These are phyloP conservation scores for Acronicta aceris DNA, from an alignment of 2,888 invertebrate species.

Conservation along the genomic window DNA sequence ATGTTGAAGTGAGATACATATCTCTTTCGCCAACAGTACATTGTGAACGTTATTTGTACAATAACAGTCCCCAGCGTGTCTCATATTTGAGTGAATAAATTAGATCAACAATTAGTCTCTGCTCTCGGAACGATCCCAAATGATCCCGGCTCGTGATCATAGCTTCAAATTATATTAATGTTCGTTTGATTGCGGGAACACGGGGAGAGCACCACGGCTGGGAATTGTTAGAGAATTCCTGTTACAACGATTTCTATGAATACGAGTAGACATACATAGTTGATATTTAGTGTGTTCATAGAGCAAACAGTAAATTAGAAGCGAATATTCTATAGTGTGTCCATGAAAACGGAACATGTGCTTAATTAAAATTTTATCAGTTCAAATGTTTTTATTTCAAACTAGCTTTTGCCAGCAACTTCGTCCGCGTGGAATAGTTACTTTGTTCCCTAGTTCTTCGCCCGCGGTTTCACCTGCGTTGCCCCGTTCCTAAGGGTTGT, in stretches of 20 bases:
- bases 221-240: conserved; percentile 28
- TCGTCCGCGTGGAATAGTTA: too few relatives aligned
- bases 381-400: too few relatives aligned
- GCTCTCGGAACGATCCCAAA: conserved; percentile 34
- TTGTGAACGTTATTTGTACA: conserved; percentile 9
- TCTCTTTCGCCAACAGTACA: background rate
- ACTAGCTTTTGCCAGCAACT: too few relatives aligned
- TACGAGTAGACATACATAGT: background rate
- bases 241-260: conserved; percentile 13
- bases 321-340: too few relatives aligned
- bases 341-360: too few relatives aligned
- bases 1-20: too few relatives aligned
- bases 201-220: conserved; percentile 24
- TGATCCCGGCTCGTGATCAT: conserved; percentile 50
- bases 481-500: too few relatives aligned
- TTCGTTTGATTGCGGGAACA: conserved; percentile 51
- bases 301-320: too few relatives aligned
- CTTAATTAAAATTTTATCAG: too few relatives aligned
- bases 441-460: too few relatives aligned
- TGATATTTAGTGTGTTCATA: too few relatives aligned
- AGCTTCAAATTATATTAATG: conserved; percentile 61
- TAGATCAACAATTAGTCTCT: conserved; percentile 39
- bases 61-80: conserved; percentile 29
- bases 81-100: conserved; percentile 42
- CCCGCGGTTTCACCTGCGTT: too few relatives aligned